Evolutionary conservation across 2,797 vertebrate genomes (phyloP).

Genomic region (Decapterus maruadsi): DNA sequence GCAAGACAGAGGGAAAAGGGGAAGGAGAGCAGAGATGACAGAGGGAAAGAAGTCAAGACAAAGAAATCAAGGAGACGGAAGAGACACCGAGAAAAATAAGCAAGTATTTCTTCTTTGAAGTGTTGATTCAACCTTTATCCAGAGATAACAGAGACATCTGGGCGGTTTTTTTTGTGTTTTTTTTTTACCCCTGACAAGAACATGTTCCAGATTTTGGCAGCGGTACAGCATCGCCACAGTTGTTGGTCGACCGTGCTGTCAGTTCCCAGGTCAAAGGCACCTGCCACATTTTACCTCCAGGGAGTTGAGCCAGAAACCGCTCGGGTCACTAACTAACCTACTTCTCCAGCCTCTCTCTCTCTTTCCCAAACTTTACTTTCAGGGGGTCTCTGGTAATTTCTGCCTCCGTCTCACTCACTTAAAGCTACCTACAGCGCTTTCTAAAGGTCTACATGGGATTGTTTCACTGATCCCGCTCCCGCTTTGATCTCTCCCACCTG

Average conservation of each 20-base stretch:
- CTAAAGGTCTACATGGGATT: constrained; percentile 10
- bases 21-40: constrained; percentile 22
- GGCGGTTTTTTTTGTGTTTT: too few relatives aligned
- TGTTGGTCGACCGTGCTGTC: constrained; percentile 22
- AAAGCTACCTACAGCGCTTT: constrained; percentile 8
- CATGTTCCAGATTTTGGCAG: constrained; percentile 34
- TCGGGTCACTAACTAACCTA: constrained; percentile 26
- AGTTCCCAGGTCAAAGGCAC: constrained; percentile 47
- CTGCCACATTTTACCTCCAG: constrained; percentile 28
- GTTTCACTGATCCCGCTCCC: not conserved
- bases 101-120: not conserved
- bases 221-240: constrained; percentile 26
- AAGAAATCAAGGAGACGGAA: constrained; percentile 23
- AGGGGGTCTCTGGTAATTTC: constrained; percentile 7
- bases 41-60: constrained; percentile 47
- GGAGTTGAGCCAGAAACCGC: constrained; percentile 41
- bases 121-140: constrained; percentile 24
- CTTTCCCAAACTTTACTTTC: constrained; percentile 15
- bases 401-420: not conserved
- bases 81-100: not conserved
- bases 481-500: constrained; percentile 39
- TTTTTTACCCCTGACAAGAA: not conserved
- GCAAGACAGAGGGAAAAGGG: constrained; percentile 45
- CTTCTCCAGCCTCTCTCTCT: constrained; percentile 31
- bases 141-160: constrained; percentile 17